Percentiles rank a stretch among this genome's conserved stretches.
Evolutionary conservation across 2,113 vertebrate genomes (phyloP).

Genomic region (Microcebus tavaratra): DNA sequence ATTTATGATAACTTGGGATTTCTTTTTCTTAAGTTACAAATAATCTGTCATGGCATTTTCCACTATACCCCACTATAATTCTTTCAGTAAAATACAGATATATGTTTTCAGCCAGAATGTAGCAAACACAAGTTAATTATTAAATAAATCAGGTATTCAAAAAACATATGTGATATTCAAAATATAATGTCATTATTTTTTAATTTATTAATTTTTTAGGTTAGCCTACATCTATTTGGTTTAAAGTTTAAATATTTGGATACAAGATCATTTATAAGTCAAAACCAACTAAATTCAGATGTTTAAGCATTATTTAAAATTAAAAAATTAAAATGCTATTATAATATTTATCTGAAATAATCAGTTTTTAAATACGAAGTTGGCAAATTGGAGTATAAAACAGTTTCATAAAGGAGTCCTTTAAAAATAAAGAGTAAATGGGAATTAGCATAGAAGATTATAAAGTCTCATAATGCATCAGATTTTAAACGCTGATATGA

Average conservation of each 20-base stretch:
- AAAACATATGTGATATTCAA: accelerated
- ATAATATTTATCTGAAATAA: neutral
- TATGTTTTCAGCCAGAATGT: neutral
- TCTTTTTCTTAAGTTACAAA: neutral
- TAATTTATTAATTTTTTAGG: neutral
- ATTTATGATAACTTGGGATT: neutral
- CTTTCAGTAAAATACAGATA: neutral
- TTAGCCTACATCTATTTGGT: neutral
- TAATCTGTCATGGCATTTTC: neutral
- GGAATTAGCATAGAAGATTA: neutral
- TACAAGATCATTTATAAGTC: neutral
- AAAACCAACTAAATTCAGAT: neutral
- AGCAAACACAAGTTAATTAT: neutral
- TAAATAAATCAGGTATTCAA: neutral
- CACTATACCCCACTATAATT: neutral
- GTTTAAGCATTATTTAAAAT: neutral
- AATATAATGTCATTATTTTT: neutral
- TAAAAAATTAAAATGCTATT: neutral
- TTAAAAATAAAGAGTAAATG: neutral
- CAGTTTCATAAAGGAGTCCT: neutral
- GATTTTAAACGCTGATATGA: neutral
- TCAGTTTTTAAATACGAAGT: neutral
- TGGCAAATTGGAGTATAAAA: neutral
- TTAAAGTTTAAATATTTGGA: neutral
- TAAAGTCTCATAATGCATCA: neutral